These are phyloP conservation scores for Orchestes rusci DNA, from an alignment of 2,888 invertebrate species.

Conservation along the genomic window DNA sequence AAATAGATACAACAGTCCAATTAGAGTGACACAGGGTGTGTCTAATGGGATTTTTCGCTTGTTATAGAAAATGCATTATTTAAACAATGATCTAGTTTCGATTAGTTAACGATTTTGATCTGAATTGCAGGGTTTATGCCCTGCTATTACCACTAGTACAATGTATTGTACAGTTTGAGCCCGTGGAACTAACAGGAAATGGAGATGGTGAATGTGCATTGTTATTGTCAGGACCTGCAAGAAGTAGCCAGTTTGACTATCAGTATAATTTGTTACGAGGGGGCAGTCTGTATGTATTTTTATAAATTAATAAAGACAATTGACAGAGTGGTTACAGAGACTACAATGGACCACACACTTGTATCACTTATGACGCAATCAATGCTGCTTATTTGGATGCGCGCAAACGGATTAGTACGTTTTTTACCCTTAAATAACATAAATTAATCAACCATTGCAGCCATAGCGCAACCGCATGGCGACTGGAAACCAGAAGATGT, in stretches of 20 bases:
- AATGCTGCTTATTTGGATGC: constrained; percentile 85
- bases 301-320: background rate
- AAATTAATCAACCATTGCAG: constrained; percentile 44
- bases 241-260: constrained; percentile 77
- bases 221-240: constrained; percentile 67
- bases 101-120: too few relatives aligned
- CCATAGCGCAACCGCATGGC: constrained; percentile 70
- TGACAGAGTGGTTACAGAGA: constrained; percentile 48
- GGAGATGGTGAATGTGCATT: constrained; percentile 64
- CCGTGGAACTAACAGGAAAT: constrained; percentile 35
- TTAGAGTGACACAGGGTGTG: too few relatives aligned
- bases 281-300: constrained; percentile 61
- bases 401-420: constrained; percentile 81
- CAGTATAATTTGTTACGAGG: constrained; percentile 76
- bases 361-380: constrained; percentile 84
- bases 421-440: background rate
- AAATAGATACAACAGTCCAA: too few relatives aligned
- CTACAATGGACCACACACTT: constrained; percentile 65
- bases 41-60: too few relatives aligned
- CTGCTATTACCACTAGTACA: too few relatives aligned
- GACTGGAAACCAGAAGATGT: constrained; percentile 81
- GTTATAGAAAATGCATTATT: too few relatives aligned
- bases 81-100: too few relatives aligned
- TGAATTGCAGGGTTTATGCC: too few relatives aligned
- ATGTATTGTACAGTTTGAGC: constrained; percentile 39